Evolutionary conservation across 2,113 vertebrate genomes (phyloP).

Genomic region (Lophotis ruficrista): DNA sequence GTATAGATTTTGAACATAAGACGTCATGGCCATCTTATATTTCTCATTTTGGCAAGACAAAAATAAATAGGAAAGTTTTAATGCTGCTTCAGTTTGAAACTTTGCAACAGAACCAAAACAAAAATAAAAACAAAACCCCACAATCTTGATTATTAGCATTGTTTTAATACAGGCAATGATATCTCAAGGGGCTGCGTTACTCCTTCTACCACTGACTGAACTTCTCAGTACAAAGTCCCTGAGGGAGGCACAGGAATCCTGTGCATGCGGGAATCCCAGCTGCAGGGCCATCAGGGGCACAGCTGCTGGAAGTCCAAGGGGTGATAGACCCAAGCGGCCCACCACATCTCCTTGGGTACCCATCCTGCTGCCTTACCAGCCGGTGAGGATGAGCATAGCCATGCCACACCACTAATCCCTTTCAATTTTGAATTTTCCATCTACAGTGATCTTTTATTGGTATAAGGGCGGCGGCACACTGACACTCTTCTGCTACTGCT

Average conservation of each 20-base stretch:
- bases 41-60: background rate
- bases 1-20: background rate
- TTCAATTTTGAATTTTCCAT: background rate
- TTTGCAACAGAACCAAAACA: background rate
- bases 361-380: background rate
- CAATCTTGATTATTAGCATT: background rate
- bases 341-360: background rate
- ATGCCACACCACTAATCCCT: background rate
- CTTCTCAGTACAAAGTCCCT: rapidly evolving
- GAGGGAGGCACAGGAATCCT: background rate
- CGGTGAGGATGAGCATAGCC: background rate
- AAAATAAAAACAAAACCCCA: background rate
- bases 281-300: background rate
- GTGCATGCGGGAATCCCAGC: rapidly evolving
- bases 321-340: background rate
- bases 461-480: background rate
- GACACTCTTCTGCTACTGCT: background rate
- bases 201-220: background rate
- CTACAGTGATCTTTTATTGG: background rate
- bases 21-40: background rate
- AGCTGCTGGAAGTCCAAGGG: background rate
- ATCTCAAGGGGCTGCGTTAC: rapidly evolving
- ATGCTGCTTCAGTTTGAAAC: background rate
- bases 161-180: background rate
- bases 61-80: background rate